A percentile compares a stretch with the other conserved stretches of the same genome.
Conservation (phyloP, 2,797 vertebrate genomes). For the Clamator glandarius region DNA sequence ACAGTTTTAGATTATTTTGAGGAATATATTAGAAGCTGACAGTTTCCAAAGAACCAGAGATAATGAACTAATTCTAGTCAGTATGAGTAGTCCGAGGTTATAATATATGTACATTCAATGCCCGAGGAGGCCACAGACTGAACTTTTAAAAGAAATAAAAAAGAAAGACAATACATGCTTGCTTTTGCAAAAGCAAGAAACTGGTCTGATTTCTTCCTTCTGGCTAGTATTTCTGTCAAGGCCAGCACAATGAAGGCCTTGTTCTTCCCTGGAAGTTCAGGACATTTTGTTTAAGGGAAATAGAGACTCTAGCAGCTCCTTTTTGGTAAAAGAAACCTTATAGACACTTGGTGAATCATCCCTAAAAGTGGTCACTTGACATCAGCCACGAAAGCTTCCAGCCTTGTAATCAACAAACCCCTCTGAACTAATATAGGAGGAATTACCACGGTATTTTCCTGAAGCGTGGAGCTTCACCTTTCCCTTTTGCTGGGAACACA, state of each 20-base stretch:
- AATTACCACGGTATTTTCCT: background rate
- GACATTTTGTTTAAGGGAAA: constrained; percentile 53
- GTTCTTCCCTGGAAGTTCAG: constrained; percentile 66
- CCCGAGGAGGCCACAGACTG: background rate
- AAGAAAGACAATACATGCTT: background rate
- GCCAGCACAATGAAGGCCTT: constrained; percentile 69
- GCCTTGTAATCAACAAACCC: constrained; percentile 49
- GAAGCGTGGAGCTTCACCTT: background rate
- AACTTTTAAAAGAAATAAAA: background rate
- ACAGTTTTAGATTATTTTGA: background rate
- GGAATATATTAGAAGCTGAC: background rate
- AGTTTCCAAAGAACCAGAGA: background rate
- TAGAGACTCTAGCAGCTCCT: constrained; percentile 59
- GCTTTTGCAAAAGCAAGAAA: constrained; percentile 31
- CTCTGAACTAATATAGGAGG: constrained; percentile 47
- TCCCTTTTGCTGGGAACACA: background rate
- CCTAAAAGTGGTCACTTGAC: constrained; percentile 60
- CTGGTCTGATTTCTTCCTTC: constrained; percentile 2
- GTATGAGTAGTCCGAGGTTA: background rate
- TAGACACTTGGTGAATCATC: constrained; percentile 65
- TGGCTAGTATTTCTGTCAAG: constrained; percentile 42
- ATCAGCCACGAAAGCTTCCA: constrained; percentile 57
- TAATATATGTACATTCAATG: background rate
- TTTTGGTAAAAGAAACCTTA: constrained; percentile 65
- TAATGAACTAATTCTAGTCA: background rate